Evolutionary conservation across 2,888 invertebrate species (phyloP).

Genomic region (Galerucella pusilla): DNA sequence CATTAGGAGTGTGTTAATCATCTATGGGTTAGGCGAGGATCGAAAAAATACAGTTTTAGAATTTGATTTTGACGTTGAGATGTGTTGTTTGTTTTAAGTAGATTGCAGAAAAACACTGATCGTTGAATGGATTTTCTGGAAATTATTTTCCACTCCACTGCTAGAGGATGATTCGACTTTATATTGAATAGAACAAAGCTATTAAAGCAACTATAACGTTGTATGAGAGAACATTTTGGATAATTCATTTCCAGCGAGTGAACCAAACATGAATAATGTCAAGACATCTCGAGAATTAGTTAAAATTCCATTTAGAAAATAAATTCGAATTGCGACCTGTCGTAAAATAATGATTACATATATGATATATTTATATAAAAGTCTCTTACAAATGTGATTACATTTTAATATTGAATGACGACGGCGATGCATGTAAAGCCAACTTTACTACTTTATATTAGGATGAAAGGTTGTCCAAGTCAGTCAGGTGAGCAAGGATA

Average conservation of each 20-base stretch:
- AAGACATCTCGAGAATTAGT: slow-evolving; percentile 45
- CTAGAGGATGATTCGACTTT: too few species aligned
- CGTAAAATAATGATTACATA: slow-evolving; percentile 46
- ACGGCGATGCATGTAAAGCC: slow-evolving; percentile 56
- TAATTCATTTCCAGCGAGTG: slow-evolving; percentile 12
- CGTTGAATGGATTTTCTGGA: too few species aligned
- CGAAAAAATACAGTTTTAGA: too few species aligned
- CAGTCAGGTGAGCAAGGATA: slow-evolving; percentile 20
- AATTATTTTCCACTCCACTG: too few species aligned
- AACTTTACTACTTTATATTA: slow-evolving; percentile 55
- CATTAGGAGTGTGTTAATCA: too few species aligned
- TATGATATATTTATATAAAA: slow-evolving; percentile 54
- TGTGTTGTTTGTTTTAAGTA: too few species aligned
- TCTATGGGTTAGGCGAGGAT: too few species aligned
- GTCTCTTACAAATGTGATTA: slow-evolving; percentile 63
- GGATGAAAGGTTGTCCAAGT: slow-evolving; percentile 46
- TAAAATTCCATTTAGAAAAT: slow-evolving; percentile 53
- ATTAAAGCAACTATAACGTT: too few species aligned
- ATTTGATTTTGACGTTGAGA: too few species aligned
- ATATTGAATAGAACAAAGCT: too few species aligned
- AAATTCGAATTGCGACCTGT: slow-evolving; percentile 36
- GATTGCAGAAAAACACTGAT: too few species aligned
- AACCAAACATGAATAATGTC: slow-evolving; percentile 32
- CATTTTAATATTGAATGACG: slow-evolving; percentile 62
- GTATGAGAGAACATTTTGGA: not conserved